Evolutionary conservation across 37 sponge, comb jelly and placozoan species (phyloP), one percentile per base, ranked within the genome.

Genomic region (Diacarnus erythraeanus): DNA sequence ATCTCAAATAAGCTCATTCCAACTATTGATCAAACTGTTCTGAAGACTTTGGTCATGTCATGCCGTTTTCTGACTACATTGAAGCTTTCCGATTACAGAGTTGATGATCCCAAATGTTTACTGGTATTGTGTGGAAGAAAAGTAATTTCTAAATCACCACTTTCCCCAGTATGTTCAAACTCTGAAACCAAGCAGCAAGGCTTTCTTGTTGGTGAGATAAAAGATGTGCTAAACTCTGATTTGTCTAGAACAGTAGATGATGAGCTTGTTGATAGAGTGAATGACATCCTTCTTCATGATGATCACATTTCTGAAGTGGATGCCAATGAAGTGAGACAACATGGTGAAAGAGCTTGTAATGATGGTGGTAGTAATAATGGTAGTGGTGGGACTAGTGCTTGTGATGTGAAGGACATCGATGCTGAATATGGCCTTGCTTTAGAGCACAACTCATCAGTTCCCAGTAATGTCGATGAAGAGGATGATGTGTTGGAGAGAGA

Each of bases 1-100:
- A 76, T 76, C 42, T 76, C 77, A 8, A 61, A 76, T 35, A 76
- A 76, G 60, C 22, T 76, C 63, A 76, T 23, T 41, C 77, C 77
- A 21, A 76, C 57, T 2, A 59, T 76, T 22, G 77, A 76, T 60
- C 42, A 31, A 20, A 35, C 42, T 0, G 64, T 76, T 37, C 42
- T 76, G 3, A 25, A 36, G 8, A 59, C 61, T 1, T 3, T 76
- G 33, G 61, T 59, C 22, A 20, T 22, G 26, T 76, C 77, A 21
- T 61, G 77, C 38, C 77, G 64, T 23, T 76, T 1, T 4, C 40
- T 76, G 22, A 76, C 38, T 22, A 26, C 60, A 21, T 38, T 76
- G 63, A 59, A 76, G 27, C 61, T 76, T n/a, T 76, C 77, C 2
- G 77, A 76, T 38, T 76, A 61, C 33, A 60, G 40, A 3, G 40